Conservation (phyloP, 2,888 invertebrate genomes). For the Caenorhabditis auriculariae region DNA sequence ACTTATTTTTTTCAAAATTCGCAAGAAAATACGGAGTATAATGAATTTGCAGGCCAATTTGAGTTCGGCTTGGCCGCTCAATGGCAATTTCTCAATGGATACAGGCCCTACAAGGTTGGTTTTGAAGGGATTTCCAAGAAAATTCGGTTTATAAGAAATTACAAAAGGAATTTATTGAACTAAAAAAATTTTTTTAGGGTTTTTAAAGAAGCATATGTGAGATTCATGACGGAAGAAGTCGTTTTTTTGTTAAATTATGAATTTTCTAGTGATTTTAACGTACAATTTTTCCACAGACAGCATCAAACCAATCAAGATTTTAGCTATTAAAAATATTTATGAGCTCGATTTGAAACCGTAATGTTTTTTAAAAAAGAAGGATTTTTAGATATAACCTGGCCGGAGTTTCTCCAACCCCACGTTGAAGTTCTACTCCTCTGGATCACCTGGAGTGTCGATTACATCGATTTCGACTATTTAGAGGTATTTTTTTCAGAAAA, state of each 20-base stretch:
- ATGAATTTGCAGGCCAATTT: too few species aligned
- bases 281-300: too few species aligned
- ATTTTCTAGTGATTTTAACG: too few species aligned
- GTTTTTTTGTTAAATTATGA: too few species aligned
- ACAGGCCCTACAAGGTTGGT: slow-evolving; percentile 31
- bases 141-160: background rate
- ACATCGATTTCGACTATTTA: slow-evolving; percentile 60
- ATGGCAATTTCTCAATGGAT: slow-evolving; percentile 42
- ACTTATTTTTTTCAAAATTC: too few species aligned
- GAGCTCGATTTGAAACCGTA: background rate
- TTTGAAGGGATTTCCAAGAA: background rate
- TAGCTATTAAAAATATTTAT: background rate
- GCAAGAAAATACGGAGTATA: too few species aligned
- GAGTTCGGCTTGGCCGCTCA: background rate
- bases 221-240: too few species aligned
- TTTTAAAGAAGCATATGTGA: too few species aligned
- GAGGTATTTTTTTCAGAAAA: slow-evolving; percentile 47
- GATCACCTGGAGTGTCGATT: slow-evolving; percentile 56
- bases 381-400: slow-evolving; percentile 52
- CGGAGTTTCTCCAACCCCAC: slow-evolving; percentile 58
- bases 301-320: too few species aligned
- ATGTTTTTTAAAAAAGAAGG: background rate
- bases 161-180: too few species aligned
- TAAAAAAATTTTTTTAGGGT: too few species aligned
- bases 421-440: slow-evolving; percentile 53